Conservation (phyloP, 2,888 invertebrate species). For the Orthosia incerta region DNA sequence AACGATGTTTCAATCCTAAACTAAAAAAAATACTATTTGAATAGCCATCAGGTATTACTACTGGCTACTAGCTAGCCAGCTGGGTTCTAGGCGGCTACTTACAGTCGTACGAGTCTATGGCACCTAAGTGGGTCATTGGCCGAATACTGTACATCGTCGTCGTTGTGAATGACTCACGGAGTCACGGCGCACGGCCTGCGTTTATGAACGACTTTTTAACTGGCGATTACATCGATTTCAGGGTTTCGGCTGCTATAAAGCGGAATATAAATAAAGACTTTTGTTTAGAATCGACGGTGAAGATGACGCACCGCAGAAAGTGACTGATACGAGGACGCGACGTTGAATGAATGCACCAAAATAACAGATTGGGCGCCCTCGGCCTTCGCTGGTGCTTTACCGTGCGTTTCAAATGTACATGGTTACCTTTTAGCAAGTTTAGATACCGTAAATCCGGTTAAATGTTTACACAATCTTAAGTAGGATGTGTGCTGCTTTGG, state of each 20-base stretch:
- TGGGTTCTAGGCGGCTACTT: slow-evolving; percentile 47
- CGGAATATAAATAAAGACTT: slow-evolving; percentile 50
- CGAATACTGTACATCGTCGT: slow-evolving; percentile 81
- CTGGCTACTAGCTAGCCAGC: no score
- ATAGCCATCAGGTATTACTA: slow-evolving; percentile 51
- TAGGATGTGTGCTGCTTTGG: slow-evolving; percentile 37
- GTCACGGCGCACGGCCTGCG: slow-evolving; percentile 79
- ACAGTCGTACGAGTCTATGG: slow-evolving; percentile 70
- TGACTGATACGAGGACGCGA: slow-evolving; percentile 75
- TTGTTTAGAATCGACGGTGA: slow-evolving; percentile 64
- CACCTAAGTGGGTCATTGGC: slow-evolving; percentile 88
- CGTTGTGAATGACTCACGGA: slow-evolving; percentile 82
- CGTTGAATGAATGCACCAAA: slow-evolving; percentile 86
- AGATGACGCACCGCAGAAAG: slow-evolving; percentile 76
- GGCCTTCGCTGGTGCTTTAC: slow-evolving; percentile 78
- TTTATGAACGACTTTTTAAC: slow-evolving; percentile 79
- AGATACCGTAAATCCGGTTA: slow-evolving; percentile 66
- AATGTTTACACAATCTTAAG: slow-evolving; percentile 48
- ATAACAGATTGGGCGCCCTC: slow-evolving; percentile 82
- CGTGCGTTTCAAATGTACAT: slow-evolving; percentile 68
- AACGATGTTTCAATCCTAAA: slow-evolving; percentile 11
- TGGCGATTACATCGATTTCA: slow-evolving; percentile 74
- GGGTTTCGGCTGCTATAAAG: slow-evolving; percentile 60
- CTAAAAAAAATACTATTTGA: slow-evolving; percentile 38
- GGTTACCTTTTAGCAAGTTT: slow-evolving; percentile 46